Evolutionary conservation across 2,113 vertebrate genomes (phyloP).

Genomic region (Bubo bubo): DNA sequence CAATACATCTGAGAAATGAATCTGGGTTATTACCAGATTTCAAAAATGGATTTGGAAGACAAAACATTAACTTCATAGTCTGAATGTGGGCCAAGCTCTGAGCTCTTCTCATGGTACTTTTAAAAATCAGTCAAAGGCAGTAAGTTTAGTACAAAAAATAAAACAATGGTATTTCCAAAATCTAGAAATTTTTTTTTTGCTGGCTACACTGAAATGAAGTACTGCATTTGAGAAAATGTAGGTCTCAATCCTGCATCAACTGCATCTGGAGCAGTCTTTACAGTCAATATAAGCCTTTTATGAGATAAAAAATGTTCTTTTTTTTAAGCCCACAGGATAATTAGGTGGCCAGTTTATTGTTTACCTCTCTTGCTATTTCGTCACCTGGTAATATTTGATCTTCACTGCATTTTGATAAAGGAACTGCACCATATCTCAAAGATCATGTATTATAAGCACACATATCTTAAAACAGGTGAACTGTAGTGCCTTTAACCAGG

Average conservation of each 20-base stretch:
- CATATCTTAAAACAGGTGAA: background rate
- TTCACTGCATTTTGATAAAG: background rate
- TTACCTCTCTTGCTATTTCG: background rate
- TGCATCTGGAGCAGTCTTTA: background rate
- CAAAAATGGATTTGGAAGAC: constrained; percentile 12
- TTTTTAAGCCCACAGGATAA: background rate
- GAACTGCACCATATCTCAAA: background rate
- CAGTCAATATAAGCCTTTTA: background rate
- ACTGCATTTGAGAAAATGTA: background rate
- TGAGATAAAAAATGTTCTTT: background rate
- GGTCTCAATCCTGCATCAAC: background rate
- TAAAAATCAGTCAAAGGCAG: background rate
- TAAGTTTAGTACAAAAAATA: background rate
- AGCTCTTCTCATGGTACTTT: background rate
- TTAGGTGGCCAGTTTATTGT: background rate
- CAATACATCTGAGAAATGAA: constrained; percentile 5
- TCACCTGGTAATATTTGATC: background rate
- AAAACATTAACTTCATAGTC: background rate
- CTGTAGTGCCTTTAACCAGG: background rate
- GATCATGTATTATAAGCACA: background rate
- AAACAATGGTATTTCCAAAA: background rate
- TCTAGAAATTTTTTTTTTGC: too few relatives aligned
- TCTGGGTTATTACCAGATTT: constrained; percentile 1
- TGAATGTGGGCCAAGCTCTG: background rate
- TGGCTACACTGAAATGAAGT: background rate